Base-by-base conservation (phyloP, 2,797 vertebrate species). In the Sciurus vulgaris region DNA sequence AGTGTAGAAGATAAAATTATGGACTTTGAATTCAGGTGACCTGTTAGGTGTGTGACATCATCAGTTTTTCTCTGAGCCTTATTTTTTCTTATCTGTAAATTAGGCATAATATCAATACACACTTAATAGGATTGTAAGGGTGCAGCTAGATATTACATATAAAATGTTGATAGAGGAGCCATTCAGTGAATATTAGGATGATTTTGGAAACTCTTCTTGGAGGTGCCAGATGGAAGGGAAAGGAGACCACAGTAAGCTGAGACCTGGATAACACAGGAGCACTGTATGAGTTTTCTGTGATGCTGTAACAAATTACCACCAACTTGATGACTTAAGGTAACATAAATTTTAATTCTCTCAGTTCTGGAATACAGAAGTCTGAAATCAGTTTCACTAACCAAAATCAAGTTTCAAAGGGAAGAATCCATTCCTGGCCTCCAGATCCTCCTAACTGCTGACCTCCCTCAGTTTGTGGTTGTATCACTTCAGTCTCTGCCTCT, bases 101-200 rank as follows among this genome's bases (percentile, higher is more conserved):
- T 76, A 91, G 22, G 28, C 94, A 59, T 86, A 90, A 87, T 89
- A 77, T 83, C 92, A 95, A 72, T 70, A 76, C 61, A 65, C 54
- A 54, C 59, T 56, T 59, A 70, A 38, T n/a, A 77, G 74, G 26
- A 87, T 77, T 81, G 44, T 79, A 67, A 94, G 63, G 41, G 69
- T 49, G 69, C 22, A 74, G 41, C 47, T 33, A 78, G 24, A 24
- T 74, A n/a, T 49, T 94, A 35, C 41, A 92, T 61, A 2, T 63
- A 35, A 88, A 91, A 15, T 44, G 13, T 76, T 56, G 54, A 35
- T n/a, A 91, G 41, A 95, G 67, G 15, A 90, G 14, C 70, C 18
- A 49, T 20, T 72, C 22, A 76, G 47, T 59, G 87, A 73, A 73
- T 81, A 70, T 69, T 78, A 92, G 44, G 33, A 35, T 92, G 24